These are phyloP conservation scores for Calliphora vicina DNA, from an alignment of 1,140 invertebrate genomes.

Conservation along the genomic window DNA sequence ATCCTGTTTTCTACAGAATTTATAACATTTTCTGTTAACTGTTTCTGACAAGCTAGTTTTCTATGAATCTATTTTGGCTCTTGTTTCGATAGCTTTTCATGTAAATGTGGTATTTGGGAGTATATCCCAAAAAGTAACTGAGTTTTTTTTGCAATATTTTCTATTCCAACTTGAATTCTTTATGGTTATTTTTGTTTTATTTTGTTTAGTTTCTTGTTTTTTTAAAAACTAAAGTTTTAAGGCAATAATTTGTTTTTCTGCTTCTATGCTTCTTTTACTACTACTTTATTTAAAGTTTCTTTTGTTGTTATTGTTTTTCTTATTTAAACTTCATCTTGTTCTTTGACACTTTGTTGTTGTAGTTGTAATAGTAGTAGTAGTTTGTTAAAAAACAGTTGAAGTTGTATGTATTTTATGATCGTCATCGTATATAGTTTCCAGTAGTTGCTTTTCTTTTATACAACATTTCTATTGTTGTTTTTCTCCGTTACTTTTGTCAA, in stretches of 20 bases:
- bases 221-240: not conserved
- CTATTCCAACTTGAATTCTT: too few relatives aligned
- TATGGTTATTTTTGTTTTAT: too few relatives aligned
- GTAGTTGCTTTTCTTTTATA: not conserved
- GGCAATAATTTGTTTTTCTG: not conserved
- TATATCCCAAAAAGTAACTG: too few relatives aligned
- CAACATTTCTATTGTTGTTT: not conserved
- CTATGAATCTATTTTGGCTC: too few relatives aligned
- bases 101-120: too few relatives aligned
- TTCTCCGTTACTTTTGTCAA: not conserved
- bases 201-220: too few relatives aligned
- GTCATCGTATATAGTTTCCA: not conserved
- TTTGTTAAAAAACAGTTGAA: not conserved
- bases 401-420: constrained; percentile 9
- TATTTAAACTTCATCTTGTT: not conserved
- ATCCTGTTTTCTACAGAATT: too few relatives aligned
- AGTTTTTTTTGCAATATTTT: too few relatives aligned
- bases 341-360: not conserved
- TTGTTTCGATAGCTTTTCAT: too few relatives aligned
- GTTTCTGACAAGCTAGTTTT: too few relatives aligned
- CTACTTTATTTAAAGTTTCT: not conserved
- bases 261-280: not conserved
- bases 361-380: not conserved
- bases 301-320: not conserved
- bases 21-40: too few relatives aligned